A percentile compares a stretch with the other conserved stretches of the same genome.
These are phyloP conservation scores for Pseudococcus longispinus DNA, from an alignment of 2,888 invertebrate genomes.

Conservation along the genomic window DNA sequence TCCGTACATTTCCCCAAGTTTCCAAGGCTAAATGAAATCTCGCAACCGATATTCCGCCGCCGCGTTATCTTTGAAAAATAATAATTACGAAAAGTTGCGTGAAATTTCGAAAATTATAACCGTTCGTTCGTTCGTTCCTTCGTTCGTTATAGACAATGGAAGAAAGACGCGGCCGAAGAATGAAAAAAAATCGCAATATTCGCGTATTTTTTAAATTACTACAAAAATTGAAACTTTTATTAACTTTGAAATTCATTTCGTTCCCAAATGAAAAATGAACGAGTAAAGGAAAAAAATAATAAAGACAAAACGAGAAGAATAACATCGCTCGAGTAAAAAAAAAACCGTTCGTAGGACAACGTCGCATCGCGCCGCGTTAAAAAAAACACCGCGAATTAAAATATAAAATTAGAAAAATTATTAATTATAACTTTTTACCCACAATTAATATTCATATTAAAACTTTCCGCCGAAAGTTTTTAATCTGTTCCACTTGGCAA, in stretches of 20 bases:
- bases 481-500: conserved; percentile 45
- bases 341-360: not conserved
- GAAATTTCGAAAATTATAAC: not conserved
- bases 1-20: not conserved
- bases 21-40: not conserved
- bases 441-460: conserved; percentile 46
- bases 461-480: conserved; percentile 32
- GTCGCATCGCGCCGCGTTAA: not conserved
- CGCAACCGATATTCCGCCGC: not conserved
- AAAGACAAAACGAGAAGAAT: conserved; percentile 20
- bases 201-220: conserved; percentile 31
- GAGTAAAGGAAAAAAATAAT: conserved; percentile 9
- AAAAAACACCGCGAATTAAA: conserved; percentile 42
- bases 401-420: conserved; percentile 47
- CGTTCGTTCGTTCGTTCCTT: not conserved
- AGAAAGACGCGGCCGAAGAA: too few relatives aligned
- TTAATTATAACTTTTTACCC: conserved; percentile 46
- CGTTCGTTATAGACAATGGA: not conserved
- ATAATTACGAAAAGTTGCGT: conserved; percentile 11
- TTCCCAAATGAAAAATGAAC: conserved; percentile 34
- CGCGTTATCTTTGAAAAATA: not conserved
- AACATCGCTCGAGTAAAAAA: not conserved
- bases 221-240: conserved; percentile 44
- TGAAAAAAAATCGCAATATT: conserved; percentile 25
- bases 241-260: conserved; percentile 39